phyloP scores from a whole-genome alignment of 2,113 vertebrate genomes.

The Poeciliopsis turrubarensis region DNA sequence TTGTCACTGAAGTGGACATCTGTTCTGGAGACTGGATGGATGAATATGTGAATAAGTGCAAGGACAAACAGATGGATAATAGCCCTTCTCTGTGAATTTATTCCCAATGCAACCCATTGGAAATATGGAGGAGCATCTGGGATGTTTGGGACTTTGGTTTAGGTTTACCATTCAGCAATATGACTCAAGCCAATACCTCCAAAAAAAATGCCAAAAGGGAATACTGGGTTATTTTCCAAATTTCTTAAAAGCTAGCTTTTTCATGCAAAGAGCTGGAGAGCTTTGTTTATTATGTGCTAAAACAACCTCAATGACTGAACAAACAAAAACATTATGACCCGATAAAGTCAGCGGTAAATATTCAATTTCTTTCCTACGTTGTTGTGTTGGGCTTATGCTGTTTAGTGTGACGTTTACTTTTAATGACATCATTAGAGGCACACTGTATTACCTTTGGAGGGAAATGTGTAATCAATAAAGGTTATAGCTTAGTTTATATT shows the following conservation, averaged over 20 bases:
- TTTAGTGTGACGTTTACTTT: background rate
- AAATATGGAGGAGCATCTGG: constrained; percentile 34
- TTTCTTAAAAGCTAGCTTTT: background rate
- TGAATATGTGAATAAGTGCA: constrained; percentile 18
- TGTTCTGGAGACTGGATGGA: constrained; percentile 24
- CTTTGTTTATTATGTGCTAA: background rate
- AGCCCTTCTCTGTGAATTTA: constrained; percentile 30
- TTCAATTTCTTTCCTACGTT: background rate
- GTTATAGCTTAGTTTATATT: background rate
- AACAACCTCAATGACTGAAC: background rate
- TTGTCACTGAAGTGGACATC: constrained; percentile 31
- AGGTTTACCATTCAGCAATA: constrained; percentile 7
- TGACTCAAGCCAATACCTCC: background rate
- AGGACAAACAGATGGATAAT: constrained; percentile 63
- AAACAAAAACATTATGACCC: too few relatives aligned
- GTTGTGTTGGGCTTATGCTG: too few relatives aligned
- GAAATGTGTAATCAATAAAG: background rate
- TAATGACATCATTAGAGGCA: background rate
- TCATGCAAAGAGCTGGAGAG: background rate
- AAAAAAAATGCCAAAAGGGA: constrained; percentile 3
- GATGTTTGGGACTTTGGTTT: constrained; percentile 1
- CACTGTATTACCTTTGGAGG: background rate
- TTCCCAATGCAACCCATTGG: constrained; percentile 23
- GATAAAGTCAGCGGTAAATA: background rate
- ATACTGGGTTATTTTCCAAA: background rate